Conservation (phyloP, 2,113 vertebrate species). For the Toxostoma redivivum region DNA sequence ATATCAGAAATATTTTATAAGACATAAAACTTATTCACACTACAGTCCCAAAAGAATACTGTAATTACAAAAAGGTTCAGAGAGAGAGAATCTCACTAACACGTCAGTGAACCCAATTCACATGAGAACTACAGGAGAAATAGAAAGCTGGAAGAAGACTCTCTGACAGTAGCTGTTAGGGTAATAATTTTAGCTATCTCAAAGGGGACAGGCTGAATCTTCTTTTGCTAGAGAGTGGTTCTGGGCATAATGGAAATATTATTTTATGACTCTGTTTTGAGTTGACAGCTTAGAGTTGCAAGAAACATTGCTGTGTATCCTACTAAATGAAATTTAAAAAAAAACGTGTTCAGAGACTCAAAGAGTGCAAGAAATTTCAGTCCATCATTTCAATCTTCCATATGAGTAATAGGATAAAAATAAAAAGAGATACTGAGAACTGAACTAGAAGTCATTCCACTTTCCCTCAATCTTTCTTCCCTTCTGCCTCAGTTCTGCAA, state of each 20-base stretch:
- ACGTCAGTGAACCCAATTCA: neutral
- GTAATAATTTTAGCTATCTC: neutral
- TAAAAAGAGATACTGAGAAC: neutral
- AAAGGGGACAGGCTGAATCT: neutral
- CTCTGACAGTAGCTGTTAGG: neutral
- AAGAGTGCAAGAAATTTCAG: neutral
- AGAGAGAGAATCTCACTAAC: neutral
- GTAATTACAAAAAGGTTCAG: neutral
- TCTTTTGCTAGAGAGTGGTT: neutral
- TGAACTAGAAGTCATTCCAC: neutral
- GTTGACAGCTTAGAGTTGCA: slow-evolving; percentile 1
- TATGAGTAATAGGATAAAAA: slow-evolving; percentile 9
- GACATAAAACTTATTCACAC: neutral
- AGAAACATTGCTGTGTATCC: neutral
- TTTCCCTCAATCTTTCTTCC: neutral
- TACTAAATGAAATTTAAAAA: slow-evolving; percentile 12
- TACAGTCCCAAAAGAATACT: neutral
- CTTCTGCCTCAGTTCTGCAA: neutral
- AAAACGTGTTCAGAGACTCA: neutral
- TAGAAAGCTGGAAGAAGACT: neutral
- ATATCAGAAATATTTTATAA: neutral
- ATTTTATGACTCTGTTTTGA: neutral
- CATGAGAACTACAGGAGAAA: neutral
- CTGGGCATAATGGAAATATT: slow-evolving; percentile 4
- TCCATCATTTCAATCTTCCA: neutral